These are phyloP conservation scores for Pantala flavescens DNA, from an alignment of 1,140 invertebrate genomes.

Conservation along the genomic window DNA sequence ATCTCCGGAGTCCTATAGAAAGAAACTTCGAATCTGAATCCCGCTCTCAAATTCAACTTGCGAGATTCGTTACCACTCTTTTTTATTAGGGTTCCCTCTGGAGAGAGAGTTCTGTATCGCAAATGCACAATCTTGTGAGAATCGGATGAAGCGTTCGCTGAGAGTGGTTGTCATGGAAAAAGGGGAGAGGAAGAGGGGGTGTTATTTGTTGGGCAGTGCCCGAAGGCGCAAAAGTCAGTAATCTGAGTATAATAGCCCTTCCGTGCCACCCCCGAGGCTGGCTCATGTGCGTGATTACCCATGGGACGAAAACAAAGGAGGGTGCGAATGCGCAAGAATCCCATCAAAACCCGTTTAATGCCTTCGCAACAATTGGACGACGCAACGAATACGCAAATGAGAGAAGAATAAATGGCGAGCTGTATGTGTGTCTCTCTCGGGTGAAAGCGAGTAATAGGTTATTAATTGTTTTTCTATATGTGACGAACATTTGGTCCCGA, in stretches of 20 bases:
- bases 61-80: too few relatives aligned
- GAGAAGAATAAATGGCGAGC: neutral
- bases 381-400: neutral
- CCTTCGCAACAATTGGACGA: neutral
- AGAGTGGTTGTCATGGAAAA: neutral
- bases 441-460: too few relatives aligned
- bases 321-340: neutral
- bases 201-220: neutral
- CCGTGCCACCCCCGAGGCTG: neutral
- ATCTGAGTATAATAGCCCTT: neutral
- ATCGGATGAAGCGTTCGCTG: too few relatives aligned
- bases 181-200: neutral
- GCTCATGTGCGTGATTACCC: neutral
- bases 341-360: neutral
- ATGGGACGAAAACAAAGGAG: neutral
- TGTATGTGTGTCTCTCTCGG: neutral
- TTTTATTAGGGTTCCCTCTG: too few relatives aligned
- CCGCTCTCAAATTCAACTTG: too few relatives aligned
- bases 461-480: too few relatives aligned
- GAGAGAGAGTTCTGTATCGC: too few relatives aligned
- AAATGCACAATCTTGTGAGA: too few relatives aligned
- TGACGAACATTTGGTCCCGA: neutral
- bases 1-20: too few relatives aligned
- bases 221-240: conserved; percentile 4
- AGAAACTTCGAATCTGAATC: too few relatives aligned